Evolutionary conservation across 2,113 vertebrate species (phyloP), one percentile per base, ranked within the genome.

Genomic region (Ammodytes marinus): DNA sequence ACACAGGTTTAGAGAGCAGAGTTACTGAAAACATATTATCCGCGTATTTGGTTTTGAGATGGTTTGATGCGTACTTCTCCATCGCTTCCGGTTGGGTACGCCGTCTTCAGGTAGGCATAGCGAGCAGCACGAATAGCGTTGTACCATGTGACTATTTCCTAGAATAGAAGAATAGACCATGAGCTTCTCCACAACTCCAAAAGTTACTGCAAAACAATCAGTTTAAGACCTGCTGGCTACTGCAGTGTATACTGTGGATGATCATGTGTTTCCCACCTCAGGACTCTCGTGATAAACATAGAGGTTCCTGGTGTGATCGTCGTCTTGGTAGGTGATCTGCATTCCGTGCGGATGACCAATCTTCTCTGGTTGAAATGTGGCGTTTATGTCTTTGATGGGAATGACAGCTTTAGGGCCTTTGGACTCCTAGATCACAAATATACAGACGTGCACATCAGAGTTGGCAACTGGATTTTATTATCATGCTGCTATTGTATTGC

Each of bases 91-190:
- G 92, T 93, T 8, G 97, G 97, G 83, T 97, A 97, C 15, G 96
- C 93, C 0, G 86, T 92, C 92, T 95, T 97, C 74, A 99, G 94
- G 83, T 98, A 98, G 2, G 94, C 91, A 71, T 96, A 96, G 35
- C 97, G 97, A 66, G 95, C 96, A 14, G 96, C 97, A 1, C 98
- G 96, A 54, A 99, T 97, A 27, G 95, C 95, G 37, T 97, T 99
- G 94, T 95, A 99, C 98, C 98, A 99, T 65, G 95, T 94, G 77
- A 98, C 97, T 64, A 98, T 98, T 89, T 98, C 97, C 98, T 99
- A 17, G 79, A 83, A 85, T 19, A 86, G 65, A 80, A 81, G 68
- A 78, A 69, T 10, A 72, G 45, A 86, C 8, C 2, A 10, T 65
- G 40, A 71, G 64, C 46, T 70, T 83, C 10, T 49, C 13, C 42